Conservation (phyloP, 1,140 invertebrate species). For the Frieseomelitta varia region DNA sequence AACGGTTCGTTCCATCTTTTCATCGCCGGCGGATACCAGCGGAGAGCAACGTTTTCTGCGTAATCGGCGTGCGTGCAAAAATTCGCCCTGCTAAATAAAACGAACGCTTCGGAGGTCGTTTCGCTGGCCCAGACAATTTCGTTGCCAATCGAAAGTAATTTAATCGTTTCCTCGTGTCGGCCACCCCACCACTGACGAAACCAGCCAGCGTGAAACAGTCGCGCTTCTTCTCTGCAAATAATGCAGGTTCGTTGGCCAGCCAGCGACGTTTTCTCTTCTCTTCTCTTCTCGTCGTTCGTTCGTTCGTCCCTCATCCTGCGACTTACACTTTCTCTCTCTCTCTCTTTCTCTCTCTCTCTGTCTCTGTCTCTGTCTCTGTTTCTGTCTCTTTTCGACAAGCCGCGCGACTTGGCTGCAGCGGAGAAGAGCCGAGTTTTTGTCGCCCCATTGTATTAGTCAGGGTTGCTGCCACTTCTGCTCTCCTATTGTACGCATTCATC, state of each 20-base stretch:
- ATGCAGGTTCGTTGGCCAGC: slow-evolving; percentile 65
- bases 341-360: slow-evolving; percentile 47
- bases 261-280: slow-evolving; percentile 26
- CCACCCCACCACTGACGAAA: slow-evolving; percentile 28
- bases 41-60: neutral
- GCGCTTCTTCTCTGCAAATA: slow-evolving; percentile 66
- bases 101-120: slow-evolving; percentile 48
- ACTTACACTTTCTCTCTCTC: slow-evolving; percentile 53
- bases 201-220: slow-evolving; percentile 56
- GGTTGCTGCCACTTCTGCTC: slow-evolving; percentile 71
- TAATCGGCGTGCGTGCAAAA: slow-evolving; percentile 59
- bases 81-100: slow-evolving; percentile 52
- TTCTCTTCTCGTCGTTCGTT: neutral
- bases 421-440: slow-evolving; percentile 77
- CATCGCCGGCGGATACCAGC: slow-evolving; percentile 50
- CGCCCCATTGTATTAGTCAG: slow-evolving; percentile 75
- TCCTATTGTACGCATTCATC: slow-evolving; percentile 80
- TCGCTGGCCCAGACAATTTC: slow-evolving; percentile 55
- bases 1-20: slow-evolving; percentile 52
- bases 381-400: slow-evolving; percentile 41
- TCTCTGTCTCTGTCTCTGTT: slow-evolving; percentile 34
- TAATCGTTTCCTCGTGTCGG: slow-evolving; percentile 36
- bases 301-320: neutral
- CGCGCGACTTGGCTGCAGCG: slow-evolving; percentile 69
- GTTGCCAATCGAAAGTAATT: slow-evolving; percentile 62